Conservation (phyloP, 2,888 invertebrate genomes). For the Metalampra italica region DNA sequence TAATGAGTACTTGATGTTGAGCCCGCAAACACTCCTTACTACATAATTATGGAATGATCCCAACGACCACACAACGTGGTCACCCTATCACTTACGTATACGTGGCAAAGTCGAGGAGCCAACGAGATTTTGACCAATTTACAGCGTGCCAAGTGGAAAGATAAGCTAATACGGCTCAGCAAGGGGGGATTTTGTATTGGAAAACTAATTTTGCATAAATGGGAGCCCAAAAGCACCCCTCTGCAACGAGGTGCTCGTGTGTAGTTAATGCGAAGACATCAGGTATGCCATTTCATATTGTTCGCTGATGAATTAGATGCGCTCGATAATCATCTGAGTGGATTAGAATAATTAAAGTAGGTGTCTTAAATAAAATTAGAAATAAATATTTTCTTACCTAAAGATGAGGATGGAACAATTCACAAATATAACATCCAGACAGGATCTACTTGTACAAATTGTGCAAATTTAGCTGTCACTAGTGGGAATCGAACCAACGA, state of each 20-base stretch:
- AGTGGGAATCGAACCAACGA: no score
- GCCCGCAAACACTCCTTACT: no score
- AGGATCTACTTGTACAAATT: no score
- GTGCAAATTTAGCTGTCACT: no score
- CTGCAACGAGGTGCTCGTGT: conserved; percentile 23
- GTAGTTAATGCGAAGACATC: conserved; percentile 6
- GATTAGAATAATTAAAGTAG: not conserved
- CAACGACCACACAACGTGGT: conserved; percentile 13
- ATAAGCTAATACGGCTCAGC: conserved; percentile 71
- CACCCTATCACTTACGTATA: conserved; percentile 53
- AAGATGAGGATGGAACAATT: no score
- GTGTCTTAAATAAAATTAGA: no score
- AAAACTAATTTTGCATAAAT: conserved; percentile 72
- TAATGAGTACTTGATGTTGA: no score
- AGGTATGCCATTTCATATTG: conserved; percentile 1
- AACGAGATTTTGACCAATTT: conserved; percentile 78
- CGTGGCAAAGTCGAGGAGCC: conserved; percentile 63
- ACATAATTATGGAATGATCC: not conserved
- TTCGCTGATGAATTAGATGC: not conserved
- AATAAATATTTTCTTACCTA: no score
- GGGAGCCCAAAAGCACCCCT: conserved; percentile 15
- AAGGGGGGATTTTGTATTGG: conserved; percentile 56
- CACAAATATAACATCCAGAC: no score
- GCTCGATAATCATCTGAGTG: not conserved
- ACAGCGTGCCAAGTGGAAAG: conserved; percentile 77